Conservation (phyloP, 1,140 invertebrate species). For the Aphaenogaster ashmeadi region DNA sequence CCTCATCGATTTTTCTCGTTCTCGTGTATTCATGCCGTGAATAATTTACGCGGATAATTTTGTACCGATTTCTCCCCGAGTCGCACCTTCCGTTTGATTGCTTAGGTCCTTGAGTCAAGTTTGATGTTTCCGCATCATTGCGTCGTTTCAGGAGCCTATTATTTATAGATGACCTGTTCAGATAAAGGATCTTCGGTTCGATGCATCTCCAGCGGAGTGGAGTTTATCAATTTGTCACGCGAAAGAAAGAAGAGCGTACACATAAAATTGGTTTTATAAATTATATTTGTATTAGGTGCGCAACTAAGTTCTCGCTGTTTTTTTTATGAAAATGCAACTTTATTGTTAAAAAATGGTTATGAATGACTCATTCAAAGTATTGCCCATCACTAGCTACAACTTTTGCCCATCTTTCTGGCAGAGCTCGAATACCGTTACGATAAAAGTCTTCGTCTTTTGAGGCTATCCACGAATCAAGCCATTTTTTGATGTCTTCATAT, state of each 20-base stretch:
- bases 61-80: slow-evolving; percentile 53
- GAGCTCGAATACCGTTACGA: no score
- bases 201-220: slow-evolving; percentile 23
- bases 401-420: no score
- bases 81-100: slow-evolving; percentile 55
- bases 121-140: slow-evolving; percentile 60
- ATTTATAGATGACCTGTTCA: slow-evolving; percentile 62
- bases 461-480: no score
- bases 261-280: slow-evolving; percentile 6
- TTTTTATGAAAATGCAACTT: no score
- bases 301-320: no score
- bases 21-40: slow-evolving; percentile 43
- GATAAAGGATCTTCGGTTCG: slow-evolving; percentile 53
- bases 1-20: slow-evolving; percentile 42
- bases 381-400: no score
- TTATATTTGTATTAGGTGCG: no score
- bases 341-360: no score
- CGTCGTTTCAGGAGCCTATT: slow-evolving; percentile 56
- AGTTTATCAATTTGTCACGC: slow-evolving; percentile 49
- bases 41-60: slow-evolving; percentile 63
- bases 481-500: no score
- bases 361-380: no score
- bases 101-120: slow-evolving; percentile 60
- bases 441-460: no score
- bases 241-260: not conserved